Evolutionary conservation across 1,140 invertebrate genomes (phyloP).

Genomic region (Liolophura sinensis): DNA sequence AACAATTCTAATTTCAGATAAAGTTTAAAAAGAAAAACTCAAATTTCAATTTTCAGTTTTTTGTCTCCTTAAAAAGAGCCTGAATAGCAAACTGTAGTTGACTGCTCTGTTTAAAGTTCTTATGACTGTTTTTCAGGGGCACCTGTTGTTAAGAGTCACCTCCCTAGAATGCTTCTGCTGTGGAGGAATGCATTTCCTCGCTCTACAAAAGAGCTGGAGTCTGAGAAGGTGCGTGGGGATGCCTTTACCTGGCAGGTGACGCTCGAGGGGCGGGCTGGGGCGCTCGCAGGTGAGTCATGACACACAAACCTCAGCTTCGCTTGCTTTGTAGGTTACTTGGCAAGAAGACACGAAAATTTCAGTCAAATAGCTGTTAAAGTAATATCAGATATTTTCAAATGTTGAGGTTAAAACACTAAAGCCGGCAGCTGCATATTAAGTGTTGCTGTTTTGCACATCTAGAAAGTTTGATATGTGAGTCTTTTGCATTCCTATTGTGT

Average conservation of each 20-base stretch:
- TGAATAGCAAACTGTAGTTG: not conserved
- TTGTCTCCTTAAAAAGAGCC: not conserved
- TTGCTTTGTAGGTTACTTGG: not conserved
- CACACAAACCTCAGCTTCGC: not conserved
- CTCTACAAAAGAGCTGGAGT: constrained; percentile 87
- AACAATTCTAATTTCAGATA: too few relatives aligned
- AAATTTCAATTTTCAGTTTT: not conserved
- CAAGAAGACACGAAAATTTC: too few relatives aligned
- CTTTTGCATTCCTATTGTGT: too few relatives aligned
- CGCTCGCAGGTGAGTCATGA: constrained; percentile 69
- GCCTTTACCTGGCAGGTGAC: constrained; percentile 99
- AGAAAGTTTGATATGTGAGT: too few relatives aligned
- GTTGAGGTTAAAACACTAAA: too few relatives aligned
- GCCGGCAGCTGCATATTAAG: too few relatives aligned
- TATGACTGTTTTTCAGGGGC: constrained; percentile 66
- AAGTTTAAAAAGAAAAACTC: too few relatives aligned
- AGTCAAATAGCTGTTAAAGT: too few relatives aligned
- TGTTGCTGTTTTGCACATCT: too few relatives aligned
- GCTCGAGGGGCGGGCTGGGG: constrained; percentile 93
- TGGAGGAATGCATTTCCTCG: constrained; percentile 98
- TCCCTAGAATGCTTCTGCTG: constrained; percentile 87
- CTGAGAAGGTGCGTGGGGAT: constrained; percentile 95
- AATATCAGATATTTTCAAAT: too few relatives aligned
- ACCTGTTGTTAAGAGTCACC: constrained; percentile 72
- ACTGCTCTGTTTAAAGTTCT: not conserved